phyloP scores from a whole-genome alignment of 2,888 invertebrate species.

The Acleris sparsana region DNA sequence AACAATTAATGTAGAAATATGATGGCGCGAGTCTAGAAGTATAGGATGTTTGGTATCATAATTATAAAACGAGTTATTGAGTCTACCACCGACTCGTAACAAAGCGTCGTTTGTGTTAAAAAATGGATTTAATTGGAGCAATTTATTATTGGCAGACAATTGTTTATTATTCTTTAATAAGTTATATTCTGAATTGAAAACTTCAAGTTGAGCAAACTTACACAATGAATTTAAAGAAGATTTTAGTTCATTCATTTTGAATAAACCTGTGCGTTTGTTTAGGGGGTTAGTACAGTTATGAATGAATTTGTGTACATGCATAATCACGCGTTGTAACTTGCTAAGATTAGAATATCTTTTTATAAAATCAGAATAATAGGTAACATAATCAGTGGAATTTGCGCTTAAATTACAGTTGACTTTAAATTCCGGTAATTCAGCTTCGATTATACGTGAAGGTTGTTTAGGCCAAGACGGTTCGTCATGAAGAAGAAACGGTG shows the following conservation, averaged over 20 bases:
- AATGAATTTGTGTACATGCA: conserved; percentile 23
- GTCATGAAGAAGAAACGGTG: conserved; percentile 11
- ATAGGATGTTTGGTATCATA: conserved; percentile 37
- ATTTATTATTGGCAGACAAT: conserved; percentile 11
- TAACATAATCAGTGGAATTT: neutral
- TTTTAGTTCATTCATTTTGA: conserved; percentile 20
- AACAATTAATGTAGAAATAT: conserved; percentile 27
- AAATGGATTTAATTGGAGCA: conserved; percentile 24
- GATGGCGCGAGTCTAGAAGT: conserved; percentile 25
- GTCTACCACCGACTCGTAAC: conserved; percentile 40
- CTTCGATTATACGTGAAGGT: neutral
- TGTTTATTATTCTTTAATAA: conserved; percentile 9
- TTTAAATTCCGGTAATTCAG: conserved; percentile 13
- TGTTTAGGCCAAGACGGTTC: conserved; percentile 5
- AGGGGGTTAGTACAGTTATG: neutral
- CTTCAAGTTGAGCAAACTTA: conserved; percentile 19
- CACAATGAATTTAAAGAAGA: conserved; percentile 13
- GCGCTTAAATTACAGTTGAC: neutral
- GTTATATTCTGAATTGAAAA: conserved; percentile 15
- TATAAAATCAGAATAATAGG: conserved; percentile 1
- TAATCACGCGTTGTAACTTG: conserved; percentile 20
- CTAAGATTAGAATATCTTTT: conserved; percentile 13
- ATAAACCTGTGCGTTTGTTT: conserved; percentile 6
- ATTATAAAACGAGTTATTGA: conserved; percentile 38
- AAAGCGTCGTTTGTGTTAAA: conserved; percentile 7